Percentiles rank a stretch among this genome's conserved stretches.
Evolutionary conservation across 2,888 invertebrate genomes (phyloP).

Genomic region (Saturnia japonica): DNA sequence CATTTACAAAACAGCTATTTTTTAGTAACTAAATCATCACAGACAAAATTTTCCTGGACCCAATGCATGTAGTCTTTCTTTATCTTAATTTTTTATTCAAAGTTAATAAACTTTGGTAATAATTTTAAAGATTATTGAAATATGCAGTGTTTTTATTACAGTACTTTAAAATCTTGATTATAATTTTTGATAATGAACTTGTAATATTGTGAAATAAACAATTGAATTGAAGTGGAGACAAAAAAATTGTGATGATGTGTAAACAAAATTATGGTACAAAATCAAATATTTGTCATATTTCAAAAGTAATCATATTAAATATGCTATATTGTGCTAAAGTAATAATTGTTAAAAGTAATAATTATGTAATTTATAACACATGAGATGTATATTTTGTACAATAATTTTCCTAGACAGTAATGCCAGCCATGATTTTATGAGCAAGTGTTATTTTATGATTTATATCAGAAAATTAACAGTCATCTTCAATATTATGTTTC

Average conservation of each 20-base stretch:
- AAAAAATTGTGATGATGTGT: background rate
- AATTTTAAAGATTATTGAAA: background rate
- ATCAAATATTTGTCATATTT: background rate
- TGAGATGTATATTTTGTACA: background rate
- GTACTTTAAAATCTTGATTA: background rate
- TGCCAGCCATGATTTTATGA: background rate
- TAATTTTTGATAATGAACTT: background rate
- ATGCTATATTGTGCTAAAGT: too few species aligned
- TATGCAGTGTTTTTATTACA: background rate
- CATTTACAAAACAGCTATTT: too few species aligned
- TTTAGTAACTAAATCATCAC: background rate
- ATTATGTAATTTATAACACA: background rate
- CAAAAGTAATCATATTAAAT: too few species aligned
- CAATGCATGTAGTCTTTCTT: background rate
- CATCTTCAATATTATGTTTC: background rate
- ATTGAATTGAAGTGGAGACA: background rate
- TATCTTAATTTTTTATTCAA: background rate
- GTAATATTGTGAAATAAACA: background rate
- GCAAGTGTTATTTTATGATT: background rate
- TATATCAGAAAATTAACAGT: constrained; percentile 9
- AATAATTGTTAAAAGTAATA: too few species aligned
- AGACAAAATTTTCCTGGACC: background rate
- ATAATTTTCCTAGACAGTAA: background rate
- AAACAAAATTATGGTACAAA: background rate
- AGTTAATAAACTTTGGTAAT: background rate